These are phyloP conservation scores for Trachelipus rathkii DNA, from an alignment of 1,140 invertebrate species.

Conservation along the genomic window DNA sequence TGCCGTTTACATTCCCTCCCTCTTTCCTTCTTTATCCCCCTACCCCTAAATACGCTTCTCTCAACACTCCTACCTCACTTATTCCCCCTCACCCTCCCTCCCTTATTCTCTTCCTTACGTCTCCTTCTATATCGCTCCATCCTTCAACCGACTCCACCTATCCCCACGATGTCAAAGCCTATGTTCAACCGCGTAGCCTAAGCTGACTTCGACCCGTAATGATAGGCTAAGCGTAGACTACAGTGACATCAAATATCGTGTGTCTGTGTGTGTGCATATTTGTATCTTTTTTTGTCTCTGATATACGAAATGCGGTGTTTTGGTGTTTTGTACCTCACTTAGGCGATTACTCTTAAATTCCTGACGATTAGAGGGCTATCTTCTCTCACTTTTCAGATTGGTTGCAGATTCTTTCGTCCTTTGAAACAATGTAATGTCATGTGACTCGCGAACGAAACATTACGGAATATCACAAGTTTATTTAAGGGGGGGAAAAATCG, in stretches of 20 bases:
- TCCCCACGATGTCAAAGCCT: background rate
- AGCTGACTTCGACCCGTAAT: background rate
- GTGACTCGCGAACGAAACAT: background rate
- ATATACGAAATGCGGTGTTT: background rate
- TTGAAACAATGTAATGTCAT: background rate
- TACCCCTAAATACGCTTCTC: background rate
- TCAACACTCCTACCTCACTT: background rate
- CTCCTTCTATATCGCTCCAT: background rate
- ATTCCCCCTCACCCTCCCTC: background rate
- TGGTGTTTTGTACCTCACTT: background rate
- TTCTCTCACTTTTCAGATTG: background rate
- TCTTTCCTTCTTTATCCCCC: background rate
- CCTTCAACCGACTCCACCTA: background rate
- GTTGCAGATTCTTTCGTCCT: background rate
- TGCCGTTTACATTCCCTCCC: background rate
- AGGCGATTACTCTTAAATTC: background rate
- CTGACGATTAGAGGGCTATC: background rate
- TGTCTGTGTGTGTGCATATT: too few species aligned
- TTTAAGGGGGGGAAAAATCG: background rate
- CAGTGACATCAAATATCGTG: background rate
- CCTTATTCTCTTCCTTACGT: background rate
- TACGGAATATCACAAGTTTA: background rate
- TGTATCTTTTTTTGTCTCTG: background rate
- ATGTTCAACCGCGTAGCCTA: background rate
- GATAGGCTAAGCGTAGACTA: background rate